These are phyloP conservation scores for Bombus cullumanus DNA, from an alignment of 1,140 invertebrate species.

Conservation along the genomic window DNA sequence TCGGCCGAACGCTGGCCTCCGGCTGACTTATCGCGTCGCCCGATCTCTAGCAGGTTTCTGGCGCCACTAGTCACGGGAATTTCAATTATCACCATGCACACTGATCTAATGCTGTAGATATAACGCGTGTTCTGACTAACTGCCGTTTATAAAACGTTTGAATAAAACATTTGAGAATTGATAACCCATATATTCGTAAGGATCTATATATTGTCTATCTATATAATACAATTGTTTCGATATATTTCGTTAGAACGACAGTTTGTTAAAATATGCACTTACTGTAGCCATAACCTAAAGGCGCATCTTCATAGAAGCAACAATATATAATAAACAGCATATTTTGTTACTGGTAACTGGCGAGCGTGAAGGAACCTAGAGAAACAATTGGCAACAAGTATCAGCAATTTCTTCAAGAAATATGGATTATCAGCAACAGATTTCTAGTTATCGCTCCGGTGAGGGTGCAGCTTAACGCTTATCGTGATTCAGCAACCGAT, in stretches of 20 bases:
- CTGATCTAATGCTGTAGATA: not conserved
- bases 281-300: no score
- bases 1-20: not conserved
- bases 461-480: not conserved
- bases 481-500: not conserved
- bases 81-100: slow-evolving; percentile 3
- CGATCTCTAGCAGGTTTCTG: slow-evolving; percentile 33
- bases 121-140: not conserved
- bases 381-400: no score
- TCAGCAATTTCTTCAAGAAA: no score
- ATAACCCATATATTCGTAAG: not conserved
- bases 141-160: no score
- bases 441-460: no score
- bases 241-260: not conserved
- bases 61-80: slow-evolving; percentile 24
- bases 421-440: no score
- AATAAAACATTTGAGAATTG: not conserved
- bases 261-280: no score
- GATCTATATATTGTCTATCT: not conserved
- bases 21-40: slow-evolving; percentile 28
- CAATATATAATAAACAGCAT: no score
- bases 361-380: no score
- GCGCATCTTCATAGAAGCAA: no score
- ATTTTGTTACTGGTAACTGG: no score
- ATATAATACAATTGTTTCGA: not conserved